Evolutionary conservation across 1,140 invertebrate species (phyloP), one percentile per base, ranked within the genome.

Genomic region (Daktulosphaira vitifoliae): DNA sequence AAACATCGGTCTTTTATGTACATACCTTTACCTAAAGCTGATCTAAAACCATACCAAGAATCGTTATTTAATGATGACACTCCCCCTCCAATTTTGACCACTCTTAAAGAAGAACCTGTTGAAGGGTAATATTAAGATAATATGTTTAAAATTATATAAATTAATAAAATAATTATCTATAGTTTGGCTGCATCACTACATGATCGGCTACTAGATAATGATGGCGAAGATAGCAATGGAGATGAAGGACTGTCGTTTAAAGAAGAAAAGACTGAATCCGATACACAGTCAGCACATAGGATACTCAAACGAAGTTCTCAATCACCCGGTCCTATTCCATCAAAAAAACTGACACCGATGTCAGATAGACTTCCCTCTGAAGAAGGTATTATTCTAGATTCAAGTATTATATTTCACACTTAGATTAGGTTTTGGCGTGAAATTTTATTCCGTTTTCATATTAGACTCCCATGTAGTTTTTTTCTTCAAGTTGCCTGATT

Each of bases 101-200:
- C 25, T 62, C 25, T 62, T 0, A 66, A 70, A 66, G 70, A 71
- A 38, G 70, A 68, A 46, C 72, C 71, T 16, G 71, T 73, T 37
- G 72, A 71, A 70, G 71, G 71, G 71, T 66, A 53, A 22, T 53
- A 16, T 7, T 23, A 26, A 16, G 5, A 52, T n/a, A 52, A 23
- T 52, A 6, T 15, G n/a, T 15, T 9, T 22, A 5, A 6, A 23
- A 6, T 15, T 38, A 8, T 38, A 15, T 38, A 37, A 38, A 26
- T 33, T 33, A 44, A 29, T 18, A 54, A 18, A 26, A 26, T 62
- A 16, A n/a, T n/a, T 18, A 29, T 18, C 8, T 66, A 23, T 46
- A 72, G 88, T 23, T 72, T 91, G 39, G 88, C 88, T n/a, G 88
- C 87, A 38, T 87, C 86, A 29, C 73, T 90, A 51, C 87, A 89